Evolutionary conservation across 2,888 invertebrate species (phyloP).

Genomic region (Drosophila pseudotalamancana): DNA sequence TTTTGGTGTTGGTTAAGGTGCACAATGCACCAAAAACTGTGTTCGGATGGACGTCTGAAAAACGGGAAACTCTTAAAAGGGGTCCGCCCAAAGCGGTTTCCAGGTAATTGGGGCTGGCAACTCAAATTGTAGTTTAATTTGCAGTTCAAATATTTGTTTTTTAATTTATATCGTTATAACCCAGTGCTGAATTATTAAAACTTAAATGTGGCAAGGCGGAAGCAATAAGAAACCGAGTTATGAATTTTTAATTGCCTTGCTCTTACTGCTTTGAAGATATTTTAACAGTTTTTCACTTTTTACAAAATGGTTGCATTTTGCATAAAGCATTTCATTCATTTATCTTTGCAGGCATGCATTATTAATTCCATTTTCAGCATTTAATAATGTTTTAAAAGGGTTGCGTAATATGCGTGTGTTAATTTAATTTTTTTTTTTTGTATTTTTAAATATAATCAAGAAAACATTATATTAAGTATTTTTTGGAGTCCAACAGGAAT

Average conservation of each 20-base stretch:
- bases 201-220: background rate
- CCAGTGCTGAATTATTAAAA: background rate
- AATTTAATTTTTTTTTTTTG: too few species aligned
- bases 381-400: too few species aligned
- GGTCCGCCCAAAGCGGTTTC: constrained; percentile 18
- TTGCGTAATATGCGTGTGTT: too few species aligned
- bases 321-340: too few species aligned
- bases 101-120: constrained; percentile 37
- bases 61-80: constrained; percentile 8
- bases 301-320: too few species aligned
- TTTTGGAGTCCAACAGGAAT: too few species aligned
- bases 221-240: background rate
- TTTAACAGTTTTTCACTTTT: background rate
- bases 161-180: constrained; percentile 5
- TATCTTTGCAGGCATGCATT: too few species aligned
- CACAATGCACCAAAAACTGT: constrained; percentile 40
- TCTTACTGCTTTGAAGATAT: background rate
- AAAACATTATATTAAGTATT: too few species aligned
- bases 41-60: constrained; percentile 4
- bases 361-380: too few species aligned
- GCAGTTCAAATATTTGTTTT: constrained; percentile 40
- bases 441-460: too few species aligned
- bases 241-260: background rate
- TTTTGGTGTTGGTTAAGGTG: constrained; percentile 50
- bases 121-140: constrained; percentile 41